Percentiles rank a stretch among this genome's conserved stretches.
Evolutionary conservation across 2,113 vertebrate genomes (phyloP).

Genomic region (Vidua macroura): DNA sequence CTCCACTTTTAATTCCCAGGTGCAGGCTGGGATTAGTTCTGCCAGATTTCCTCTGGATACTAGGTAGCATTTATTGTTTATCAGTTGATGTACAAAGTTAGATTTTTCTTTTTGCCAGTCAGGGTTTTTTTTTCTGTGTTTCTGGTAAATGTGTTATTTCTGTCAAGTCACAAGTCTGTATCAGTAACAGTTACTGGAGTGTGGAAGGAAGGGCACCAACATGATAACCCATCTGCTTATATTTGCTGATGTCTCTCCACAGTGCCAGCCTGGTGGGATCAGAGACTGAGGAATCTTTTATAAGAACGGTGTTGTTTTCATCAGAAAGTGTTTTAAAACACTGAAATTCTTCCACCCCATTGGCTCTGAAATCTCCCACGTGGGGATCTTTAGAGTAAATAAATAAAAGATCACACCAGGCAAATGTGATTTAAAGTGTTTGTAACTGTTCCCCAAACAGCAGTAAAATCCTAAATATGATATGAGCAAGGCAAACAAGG

Average conservation of each 20-base stretch:
- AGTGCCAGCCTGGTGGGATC: neutral
- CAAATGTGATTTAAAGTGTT: slow-evolving; percentile 39
- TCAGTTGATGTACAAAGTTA: neutral
- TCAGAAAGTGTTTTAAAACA: slow-evolving; percentile 18
- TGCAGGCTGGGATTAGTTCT: neutral
- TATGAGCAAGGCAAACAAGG: neutral
- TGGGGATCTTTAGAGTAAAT: slow-evolving; percentile 34
- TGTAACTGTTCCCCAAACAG: slow-evolving; percentile 20
- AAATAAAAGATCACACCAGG: slow-evolving; percentile 41
- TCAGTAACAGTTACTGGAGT: neutral
- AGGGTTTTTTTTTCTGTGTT: neutral
- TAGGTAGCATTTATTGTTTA: neutral
- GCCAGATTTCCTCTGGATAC: neutral
- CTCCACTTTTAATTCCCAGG: neutral
- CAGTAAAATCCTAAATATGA: slow-evolving; percentile 35
- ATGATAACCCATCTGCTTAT: neutral
- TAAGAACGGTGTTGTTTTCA: neutral
- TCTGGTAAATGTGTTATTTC: slow-evolving; percentile 3
- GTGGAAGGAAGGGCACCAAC: neutral
- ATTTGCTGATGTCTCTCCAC: neutral
- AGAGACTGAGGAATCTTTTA: neutral
- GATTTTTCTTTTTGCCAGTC: neutral
- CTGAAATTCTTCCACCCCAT: neutral
- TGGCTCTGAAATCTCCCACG: slow-evolving; percentile 2
- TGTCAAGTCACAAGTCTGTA: neutral